Evolutionary conservation across 2,888 invertebrate species (phyloP).

Genomic region (Spatulosminthurus flaviceps): DNA sequence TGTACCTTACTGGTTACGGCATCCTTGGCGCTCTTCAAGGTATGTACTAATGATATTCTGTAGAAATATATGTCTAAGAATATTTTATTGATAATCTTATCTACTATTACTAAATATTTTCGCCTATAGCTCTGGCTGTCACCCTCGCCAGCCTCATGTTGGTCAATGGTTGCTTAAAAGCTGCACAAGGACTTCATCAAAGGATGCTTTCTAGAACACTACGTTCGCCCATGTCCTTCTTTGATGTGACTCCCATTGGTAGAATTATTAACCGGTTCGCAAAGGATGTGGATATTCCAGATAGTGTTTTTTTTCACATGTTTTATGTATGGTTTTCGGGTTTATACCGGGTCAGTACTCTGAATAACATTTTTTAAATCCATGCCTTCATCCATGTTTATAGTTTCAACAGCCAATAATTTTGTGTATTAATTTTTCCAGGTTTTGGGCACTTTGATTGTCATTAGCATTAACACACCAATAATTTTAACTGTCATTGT

Average conservation of each 20-base stretch:
- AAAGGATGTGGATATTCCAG: conserved; percentile 62
- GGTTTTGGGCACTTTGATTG: too few relatives aligned
- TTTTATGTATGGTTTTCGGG: conserved; percentile 49
- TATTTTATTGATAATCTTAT: too few relatives aligned
- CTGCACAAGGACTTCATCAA: conserved; percentile 74
- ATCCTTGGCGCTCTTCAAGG: conserved; percentile 86
- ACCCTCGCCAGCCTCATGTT: conserved; percentile 67
- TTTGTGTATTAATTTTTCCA: neutral
- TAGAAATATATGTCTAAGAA: too few relatives aligned
- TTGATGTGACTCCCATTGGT: conserved; percentile 82
- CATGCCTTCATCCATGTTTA: too few relatives aligned
- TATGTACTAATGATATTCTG: too few relatives aligned
- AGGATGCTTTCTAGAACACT: conserved; percentile 74
- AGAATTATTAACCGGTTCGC: conserved; percentile 76
- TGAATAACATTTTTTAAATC: too few relatives aligned
- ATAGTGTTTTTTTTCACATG: conserved; percentile 53
- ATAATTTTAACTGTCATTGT: too few relatives aligned
- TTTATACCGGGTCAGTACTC: too few relatives aligned
- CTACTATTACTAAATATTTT: too few relatives aligned
- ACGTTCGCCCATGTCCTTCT: conserved; percentile 77
- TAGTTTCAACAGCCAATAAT: neutral
- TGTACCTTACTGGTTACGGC: conserved; percentile 88
- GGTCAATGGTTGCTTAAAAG: conserved; percentile 70
- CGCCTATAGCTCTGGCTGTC: conserved; percentile 63
- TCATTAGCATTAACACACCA: too few relatives aligned